Conservation (phyloP, 1,140 invertebrate genomes). For the Drosophila oshimai region DNA sequence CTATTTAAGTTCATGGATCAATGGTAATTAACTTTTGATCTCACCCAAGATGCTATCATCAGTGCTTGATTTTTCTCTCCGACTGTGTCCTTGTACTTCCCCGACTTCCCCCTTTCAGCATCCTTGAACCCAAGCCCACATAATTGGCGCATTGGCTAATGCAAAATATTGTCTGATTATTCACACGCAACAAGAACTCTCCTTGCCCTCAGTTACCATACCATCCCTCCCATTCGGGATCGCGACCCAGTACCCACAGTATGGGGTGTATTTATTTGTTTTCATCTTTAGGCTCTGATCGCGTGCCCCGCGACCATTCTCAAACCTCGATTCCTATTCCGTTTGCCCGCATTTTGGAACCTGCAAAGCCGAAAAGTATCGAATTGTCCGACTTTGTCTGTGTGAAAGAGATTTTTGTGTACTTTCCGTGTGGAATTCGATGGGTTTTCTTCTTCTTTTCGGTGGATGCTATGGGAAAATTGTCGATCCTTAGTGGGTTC, state of each 20-base stretch:
- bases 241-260: constrained; percentile 35
- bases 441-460: constrained; percentile 31
- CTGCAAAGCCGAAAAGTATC: constrained; percentile 75
- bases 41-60: constrained; percentile 47
- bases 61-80: constrained; percentile 26
- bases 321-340: constrained; percentile 32
- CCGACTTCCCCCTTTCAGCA: neutral
- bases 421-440: constrained; percentile 40
- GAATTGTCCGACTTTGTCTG: constrained; percentile 43
- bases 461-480: constrained; percentile 47
- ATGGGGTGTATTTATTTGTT: constrained; percentile 62
- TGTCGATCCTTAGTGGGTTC: constrained; percentile 39
- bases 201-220: constrained; percentile 7
- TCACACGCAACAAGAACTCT: constrained; percentile 52
- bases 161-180: constrained; percentile 68
- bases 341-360: constrained; percentile 70
- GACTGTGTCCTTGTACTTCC: neutral
- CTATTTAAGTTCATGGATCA: constrained; percentile 29
- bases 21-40: constrained; percentile 62
- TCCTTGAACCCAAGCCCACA: constrained; percentile 40
- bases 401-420: constrained; percentile 44
- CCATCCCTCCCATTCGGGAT: constrained; percentile 31
- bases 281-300: constrained; percentile 53
- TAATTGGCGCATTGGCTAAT: constrained; percentile 68
- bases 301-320: constrained; percentile 54